A percentile compares a stretch with the other conserved stretches of the same genome.
Conservation (phyloP, 2,797 vertebrate species). For the Pipistrellus pygmaeus region DNA sequence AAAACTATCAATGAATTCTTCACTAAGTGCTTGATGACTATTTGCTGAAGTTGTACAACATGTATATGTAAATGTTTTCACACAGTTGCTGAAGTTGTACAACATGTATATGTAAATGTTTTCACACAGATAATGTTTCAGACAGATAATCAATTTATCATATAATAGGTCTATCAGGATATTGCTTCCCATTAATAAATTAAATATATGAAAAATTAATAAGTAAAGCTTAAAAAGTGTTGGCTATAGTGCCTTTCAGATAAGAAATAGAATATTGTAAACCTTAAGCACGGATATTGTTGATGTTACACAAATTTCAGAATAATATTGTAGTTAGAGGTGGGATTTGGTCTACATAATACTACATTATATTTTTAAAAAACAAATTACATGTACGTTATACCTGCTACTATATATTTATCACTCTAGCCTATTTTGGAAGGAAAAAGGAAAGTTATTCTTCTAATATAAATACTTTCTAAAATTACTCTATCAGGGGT, state of each 20-base stretch:
- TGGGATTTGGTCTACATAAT: not conserved
- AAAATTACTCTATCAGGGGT: conserved; percentile 4
- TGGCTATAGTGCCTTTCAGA: not conserved
- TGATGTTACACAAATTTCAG: not conserved
- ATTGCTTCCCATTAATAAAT: not conserved
- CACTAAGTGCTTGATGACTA: not conserved
- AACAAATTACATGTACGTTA: not conserved
- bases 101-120: not conserved
- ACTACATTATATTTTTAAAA: not conserved
- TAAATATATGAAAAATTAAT: not conserved
- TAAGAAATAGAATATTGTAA: not conserved
- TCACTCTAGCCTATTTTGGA: not conserved
- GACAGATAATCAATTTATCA: not conserved
- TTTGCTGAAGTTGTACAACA: not conserved
- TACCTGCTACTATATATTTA: not conserved
- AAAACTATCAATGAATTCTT: not conserved
- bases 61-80: not conserved
- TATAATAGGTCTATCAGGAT: not conserved
- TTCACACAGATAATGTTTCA: not conserved
- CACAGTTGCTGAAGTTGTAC: not conserved
- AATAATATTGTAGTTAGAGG: not conserved
- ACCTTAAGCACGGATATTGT: not conserved
- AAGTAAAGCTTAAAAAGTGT: conserved; percentile 10
- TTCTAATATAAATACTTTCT: conserved; percentile 16
- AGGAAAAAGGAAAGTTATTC: not conserved